A percentile compares a stretch with the other conserved stretches of the same genome.
phyloP scores from a whole-genome alignment of 2,797 vertebrate species.

The Clamator glandarius region DNA sequence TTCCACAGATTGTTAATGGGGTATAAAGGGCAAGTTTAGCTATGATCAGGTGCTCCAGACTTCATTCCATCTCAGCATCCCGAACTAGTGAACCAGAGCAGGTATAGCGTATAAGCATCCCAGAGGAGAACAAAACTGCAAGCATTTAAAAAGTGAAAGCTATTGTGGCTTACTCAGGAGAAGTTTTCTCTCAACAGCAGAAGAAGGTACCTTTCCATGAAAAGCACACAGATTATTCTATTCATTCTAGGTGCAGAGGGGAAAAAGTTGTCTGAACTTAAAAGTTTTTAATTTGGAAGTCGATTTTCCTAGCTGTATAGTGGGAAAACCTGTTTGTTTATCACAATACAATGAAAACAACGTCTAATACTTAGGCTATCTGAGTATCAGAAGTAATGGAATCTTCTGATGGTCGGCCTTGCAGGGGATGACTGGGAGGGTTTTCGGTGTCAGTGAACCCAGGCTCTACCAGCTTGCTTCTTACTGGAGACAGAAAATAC shows the following conservation, averaged over 20 bases:
- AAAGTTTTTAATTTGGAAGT: neutral
- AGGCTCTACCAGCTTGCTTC: neutral
- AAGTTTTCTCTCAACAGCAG: neutral
- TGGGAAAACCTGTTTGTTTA: neutral
- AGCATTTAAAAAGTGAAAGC: neutral
- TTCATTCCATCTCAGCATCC: neutral
- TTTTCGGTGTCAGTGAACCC: neutral
- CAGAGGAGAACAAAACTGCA: neutral
- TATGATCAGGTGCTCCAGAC: neutral
- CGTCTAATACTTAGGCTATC: neutral
- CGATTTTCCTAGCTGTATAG: neutral
- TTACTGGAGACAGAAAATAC: neutral
- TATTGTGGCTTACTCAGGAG: neutral
- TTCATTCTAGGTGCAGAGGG: neutral
- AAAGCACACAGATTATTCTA: neutral
- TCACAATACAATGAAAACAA: neutral
- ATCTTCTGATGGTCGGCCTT: neutral
- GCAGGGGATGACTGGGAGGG: accelerated
- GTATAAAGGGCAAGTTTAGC: neutral
- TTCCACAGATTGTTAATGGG: neutral
- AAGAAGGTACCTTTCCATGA: neutral
- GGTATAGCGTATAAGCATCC: neutral
- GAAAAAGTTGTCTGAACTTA: neutral
- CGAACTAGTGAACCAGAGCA: neutral
- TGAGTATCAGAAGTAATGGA: neutral